Base-by-base conservation (phyloP, 1,140 invertebrate genomes). In the Ooceraea biroi region DNA sequence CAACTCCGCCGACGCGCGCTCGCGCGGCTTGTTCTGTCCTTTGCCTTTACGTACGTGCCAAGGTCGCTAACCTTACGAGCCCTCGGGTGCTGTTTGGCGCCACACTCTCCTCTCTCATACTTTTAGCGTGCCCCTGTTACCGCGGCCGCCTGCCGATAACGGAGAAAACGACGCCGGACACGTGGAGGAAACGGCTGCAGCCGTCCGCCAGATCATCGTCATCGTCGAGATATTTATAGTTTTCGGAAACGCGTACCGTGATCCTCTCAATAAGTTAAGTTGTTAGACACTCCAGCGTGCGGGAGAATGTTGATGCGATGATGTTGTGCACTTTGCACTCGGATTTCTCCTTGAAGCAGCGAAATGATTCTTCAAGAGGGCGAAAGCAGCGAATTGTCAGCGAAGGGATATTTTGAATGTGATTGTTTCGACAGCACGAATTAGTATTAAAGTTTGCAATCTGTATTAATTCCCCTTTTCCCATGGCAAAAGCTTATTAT, bases 61-160 rank as follows among this genome's bases (percentile, higher is more conserved):
- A 89, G 84, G 88, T 90, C 86, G 84, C 73, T 90, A 89, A 90
- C 88, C 88, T 83, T 85, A 44, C 41, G 36, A 72, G 73, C 84
- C 86, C 84, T 85, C 72, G 36, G 84, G 84, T 88, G 60, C 73
- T 85, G 82, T 89, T 90, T 90, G 88, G 89, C 88, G 88, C 89
- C 88, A 89, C 84, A 77, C 84, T 88, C 77, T 78, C 55, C 60
- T 65, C 61, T 63, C 30, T 84, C 41, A 73, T 84, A 55, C 77
- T 87, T 83, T 77, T 63, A 86, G 60, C 55, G 44, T 19, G 71
- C 19, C 60, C 44, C 68, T 11, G 55, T 80, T 77, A 63, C 63
- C 36, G 30, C 36, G 19, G 61, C 5, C 46, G 44, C 4, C 57
- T 17, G n/a, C 48, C 25, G 14, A 36, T 44, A 44, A 22, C 71